Evolutionary conservation across 2,888 invertebrate species (phyloP), one percentile per base, ranked within the genome.

Genomic region (Lasius fuliginosus): DNA sequence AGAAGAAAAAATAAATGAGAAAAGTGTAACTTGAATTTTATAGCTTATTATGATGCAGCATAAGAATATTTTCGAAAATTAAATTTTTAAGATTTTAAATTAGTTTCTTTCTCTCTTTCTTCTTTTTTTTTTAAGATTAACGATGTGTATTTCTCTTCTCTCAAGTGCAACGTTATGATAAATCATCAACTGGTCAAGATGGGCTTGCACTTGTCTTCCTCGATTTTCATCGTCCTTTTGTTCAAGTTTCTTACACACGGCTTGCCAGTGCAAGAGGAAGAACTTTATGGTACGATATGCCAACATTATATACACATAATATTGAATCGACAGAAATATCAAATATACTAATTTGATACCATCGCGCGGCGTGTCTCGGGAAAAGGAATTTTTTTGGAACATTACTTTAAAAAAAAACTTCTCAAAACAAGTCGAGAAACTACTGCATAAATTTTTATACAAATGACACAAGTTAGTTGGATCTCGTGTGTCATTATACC

Each of bases 231-330:
- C 18, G 12, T 71, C 18, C 46, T 81, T 12, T 36, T 71, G 12
- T 42, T 71, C 4, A 58, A 46, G 11, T 23, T 68, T 30, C 40
- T 46, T 49, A 62, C 46, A 0, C 23, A 46, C 12, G 33, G 36
- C 12, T 46, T 23, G 23, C 60, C 60, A 60, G 0, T 81, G 36
- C 1, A 60, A 42, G 58, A 62, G 23, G 71, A 49, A 6, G 49
- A 81, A 46, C 73, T 81, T 62, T 81, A 62, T 2, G 79, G 77
- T 79, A 77, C 4, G 33, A 74, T 27, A 74, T 27, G 9, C 36
- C 18, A 71, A 40, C 23, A 36, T 58, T 23, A 33, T 33, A 53
- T 15, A 73, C 11, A 23, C 8, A 30, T 60, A 60, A 33, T 9
- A 49, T 18, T 18, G 27, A 46, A 53, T n/a, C 5, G 33, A 1